Evolutionary conservation across 2,113 vertebrate genomes (phyloP).

Genomic region (Columbina picui): DNA sequence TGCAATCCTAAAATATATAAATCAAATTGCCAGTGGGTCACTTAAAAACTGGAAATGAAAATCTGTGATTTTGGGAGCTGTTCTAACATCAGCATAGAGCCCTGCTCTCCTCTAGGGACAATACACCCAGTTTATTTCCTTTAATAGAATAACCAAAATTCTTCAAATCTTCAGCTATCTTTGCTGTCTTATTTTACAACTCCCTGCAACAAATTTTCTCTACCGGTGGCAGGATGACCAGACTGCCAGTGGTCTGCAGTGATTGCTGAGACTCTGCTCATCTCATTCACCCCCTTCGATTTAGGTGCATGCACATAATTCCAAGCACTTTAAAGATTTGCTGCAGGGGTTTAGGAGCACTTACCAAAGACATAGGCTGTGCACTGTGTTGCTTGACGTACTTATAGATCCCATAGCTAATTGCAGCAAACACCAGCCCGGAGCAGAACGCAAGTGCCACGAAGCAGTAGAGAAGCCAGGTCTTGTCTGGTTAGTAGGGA

Average conservation of each 20-base stretch:
- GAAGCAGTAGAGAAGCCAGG: constrained; percentile 63
- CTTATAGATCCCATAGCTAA: constrained; percentile 62
- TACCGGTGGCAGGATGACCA: background rate
- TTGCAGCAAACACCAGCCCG: constrained; percentile 6
- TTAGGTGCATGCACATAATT: background rate
- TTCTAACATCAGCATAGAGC: background rate
- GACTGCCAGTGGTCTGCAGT: too few relatives aligned
- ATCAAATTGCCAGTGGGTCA: background rate
- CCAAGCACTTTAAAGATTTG: background rate
- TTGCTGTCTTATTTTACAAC: background rate
- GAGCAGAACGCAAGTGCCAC: constrained; percentile 40
- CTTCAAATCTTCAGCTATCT: background rate
- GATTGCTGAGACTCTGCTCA: too few relatives aligned
- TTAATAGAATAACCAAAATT: background rate
- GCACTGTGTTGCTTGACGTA: constrained; percentile 65
- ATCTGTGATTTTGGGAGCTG: background rate
- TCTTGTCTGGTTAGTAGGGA: constrained; percentile 59
- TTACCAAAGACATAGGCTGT: constrained; percentile 76
- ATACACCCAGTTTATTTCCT: background rate
- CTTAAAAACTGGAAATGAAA: background rate
- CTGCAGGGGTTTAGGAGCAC: background rate
- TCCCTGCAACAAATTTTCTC: background rate
- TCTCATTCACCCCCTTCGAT: too few relatives aligned
- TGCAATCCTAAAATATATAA: background rate
- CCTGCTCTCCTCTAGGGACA: background rate